phyloP scores from a whole-genome alignment of 2,113 vertebrate species.

The Nibea coibor region DNA sequence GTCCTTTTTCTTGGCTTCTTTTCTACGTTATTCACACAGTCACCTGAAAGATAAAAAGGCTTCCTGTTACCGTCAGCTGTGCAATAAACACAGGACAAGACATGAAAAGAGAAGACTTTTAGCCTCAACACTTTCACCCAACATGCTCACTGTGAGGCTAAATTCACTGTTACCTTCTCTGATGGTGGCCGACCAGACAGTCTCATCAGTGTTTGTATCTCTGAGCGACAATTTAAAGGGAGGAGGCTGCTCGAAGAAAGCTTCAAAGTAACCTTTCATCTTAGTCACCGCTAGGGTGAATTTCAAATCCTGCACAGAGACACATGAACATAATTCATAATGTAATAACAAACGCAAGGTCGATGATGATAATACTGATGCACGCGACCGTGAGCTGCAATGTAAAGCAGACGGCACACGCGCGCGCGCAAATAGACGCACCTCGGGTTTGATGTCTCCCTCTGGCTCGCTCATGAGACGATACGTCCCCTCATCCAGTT shows the following conservation, averaged over 20 bases:
- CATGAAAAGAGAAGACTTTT: neutral
- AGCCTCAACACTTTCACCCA: neutral
- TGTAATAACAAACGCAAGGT: neutral
- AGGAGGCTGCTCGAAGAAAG: constrained; percentile 87
- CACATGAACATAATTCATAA: neutral
- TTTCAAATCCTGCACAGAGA: constrained; percentile 82
- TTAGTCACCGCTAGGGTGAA: constrained; percentile 85
- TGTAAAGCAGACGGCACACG: neutral
- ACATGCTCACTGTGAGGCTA: neutral
- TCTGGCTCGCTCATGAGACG: constrained; percentile 87
- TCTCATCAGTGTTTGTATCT: constrained; percentile 84
- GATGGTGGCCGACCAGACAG: constrained; percentile 86
- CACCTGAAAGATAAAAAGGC: constrained; percentile 63
- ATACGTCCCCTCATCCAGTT: constrained; percentile 86
- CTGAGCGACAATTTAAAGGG: constrained; percentile 87
- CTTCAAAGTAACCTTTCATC: constrained; percentile 89
- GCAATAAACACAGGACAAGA: neutral
- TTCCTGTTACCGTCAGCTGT: neutral
- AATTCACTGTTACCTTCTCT: constrained; percentile 81
- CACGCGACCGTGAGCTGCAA: neutral
- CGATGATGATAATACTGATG: neutral
- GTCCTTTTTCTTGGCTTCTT: constrained; percentile 68
- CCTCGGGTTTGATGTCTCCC: constrained; percentile 88
- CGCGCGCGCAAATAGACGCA: constrained; percentile 44
- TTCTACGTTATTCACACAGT: constrained; percentile 71